Evolutionary conservation across 2,797 vertebrate genomes (phyloP).

Genomic region (Pseudochirops cupreus): DNA sequence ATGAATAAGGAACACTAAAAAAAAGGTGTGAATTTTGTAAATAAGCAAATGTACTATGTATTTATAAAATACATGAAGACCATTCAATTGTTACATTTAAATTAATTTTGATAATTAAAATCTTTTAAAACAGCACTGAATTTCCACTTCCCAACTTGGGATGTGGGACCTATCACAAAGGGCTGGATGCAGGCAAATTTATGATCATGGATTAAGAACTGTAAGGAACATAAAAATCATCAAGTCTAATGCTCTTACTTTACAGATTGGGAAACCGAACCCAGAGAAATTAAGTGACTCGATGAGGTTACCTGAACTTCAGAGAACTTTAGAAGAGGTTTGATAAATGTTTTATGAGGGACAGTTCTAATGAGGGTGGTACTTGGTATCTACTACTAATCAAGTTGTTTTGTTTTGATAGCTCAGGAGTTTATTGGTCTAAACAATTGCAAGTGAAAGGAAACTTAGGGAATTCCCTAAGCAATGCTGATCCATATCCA

Average conservation of each 20-base stretch:
- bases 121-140: not conserved
- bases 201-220: no score
- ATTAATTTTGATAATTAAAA: constrained; percentile 18
- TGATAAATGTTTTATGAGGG: not conserved
- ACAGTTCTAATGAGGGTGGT: not conserved
- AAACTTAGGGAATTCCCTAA: not conserved
- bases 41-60: no score
- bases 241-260: not conserved
- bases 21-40: not conserved
- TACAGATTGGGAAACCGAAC: not conserved
- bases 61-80: no score
- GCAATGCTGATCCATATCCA: not conserved
- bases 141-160: not conserved
- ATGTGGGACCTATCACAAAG: no score
- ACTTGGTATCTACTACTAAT: not conserved
- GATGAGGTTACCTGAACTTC: not conserved
- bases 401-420: not conserved
- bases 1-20: constrained; percentile 6
- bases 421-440: not conserved
- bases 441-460: not conserved
- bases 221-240: not conserved
- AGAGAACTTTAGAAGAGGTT: no score
- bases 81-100: no score
- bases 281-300: not conserved
- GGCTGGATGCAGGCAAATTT: no score